These are phyloP conservation scores for Apteryx mantelli DNA, from an alignment of 2,113 vertebrate genomes.

Conservation along the genomic window DNA sequence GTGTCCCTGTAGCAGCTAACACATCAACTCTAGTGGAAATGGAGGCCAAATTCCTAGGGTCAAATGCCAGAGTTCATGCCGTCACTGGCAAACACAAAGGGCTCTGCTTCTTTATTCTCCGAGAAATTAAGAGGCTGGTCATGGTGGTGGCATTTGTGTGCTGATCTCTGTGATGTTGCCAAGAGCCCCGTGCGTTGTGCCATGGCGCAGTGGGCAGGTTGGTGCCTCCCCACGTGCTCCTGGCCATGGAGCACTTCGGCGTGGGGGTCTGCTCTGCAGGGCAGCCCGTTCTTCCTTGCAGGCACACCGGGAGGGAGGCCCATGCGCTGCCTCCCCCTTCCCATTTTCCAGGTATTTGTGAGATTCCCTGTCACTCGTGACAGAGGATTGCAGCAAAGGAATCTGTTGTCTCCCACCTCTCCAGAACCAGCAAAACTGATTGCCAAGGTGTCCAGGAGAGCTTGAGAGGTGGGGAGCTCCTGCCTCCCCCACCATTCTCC, in stretches of 20 bases:
- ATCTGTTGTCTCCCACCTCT: background rate
- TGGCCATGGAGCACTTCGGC: too few species aligned
- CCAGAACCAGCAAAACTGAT: background rate
- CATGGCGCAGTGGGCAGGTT: background rate
- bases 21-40: constrained; percentile 7
- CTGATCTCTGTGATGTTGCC: constrained; percentile 16
- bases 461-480: background rate
- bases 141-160: constrained; percentile 1
- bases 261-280: background rate
- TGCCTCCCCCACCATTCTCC: background rate
- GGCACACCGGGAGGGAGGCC: background rate
- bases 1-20: constrained; percentile 1
- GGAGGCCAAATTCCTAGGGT: constrained; percentile 54
- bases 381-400: background rate
- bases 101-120: constrained; percentile 51
- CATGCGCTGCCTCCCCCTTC: background rate
- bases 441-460: background rate
- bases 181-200: background rate
- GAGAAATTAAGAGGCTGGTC: constrained; percentile 28
- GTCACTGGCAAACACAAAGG: constrained; percentile 40
- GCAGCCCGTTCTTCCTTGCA: background rate
- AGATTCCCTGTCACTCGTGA: background rate
- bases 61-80: constrained; percentile 41
- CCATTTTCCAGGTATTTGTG: background rate
- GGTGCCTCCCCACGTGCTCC: background rate